Percentiles rank a stretch among this genome's conserved stretches.
These are phyloP conservation scores for Chamaedrilus cognettii DNA, from an alignment of 2,888 invertebrate genomes.

Conservation along the genomic window DNA sequence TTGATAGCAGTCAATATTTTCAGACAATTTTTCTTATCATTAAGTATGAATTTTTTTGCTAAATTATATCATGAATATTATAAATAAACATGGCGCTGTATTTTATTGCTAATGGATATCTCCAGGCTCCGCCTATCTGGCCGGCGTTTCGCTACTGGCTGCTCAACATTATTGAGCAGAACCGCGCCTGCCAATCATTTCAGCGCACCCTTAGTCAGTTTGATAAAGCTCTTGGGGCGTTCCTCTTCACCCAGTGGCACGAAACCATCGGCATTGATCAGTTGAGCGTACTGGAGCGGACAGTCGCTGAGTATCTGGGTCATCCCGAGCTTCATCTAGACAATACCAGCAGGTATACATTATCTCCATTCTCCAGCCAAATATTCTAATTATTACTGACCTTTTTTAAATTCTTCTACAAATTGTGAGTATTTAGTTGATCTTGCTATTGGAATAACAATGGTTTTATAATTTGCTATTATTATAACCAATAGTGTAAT, in stretches of 20 bases:
- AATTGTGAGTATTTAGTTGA: too few relatives aligned
- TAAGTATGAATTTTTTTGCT: too few relatives aligned
- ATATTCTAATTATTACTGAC: neutral
- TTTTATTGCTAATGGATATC: too few relatives aligned
- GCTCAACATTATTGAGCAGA: slow-evolving; percentile 42
- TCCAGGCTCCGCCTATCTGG: slow-evolving; percentile 35
- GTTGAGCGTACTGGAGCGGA: slow-evolving; percentile 26
- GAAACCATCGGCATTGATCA: slow-evolving; percentile 34
- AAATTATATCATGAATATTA: too few relatives aligned
- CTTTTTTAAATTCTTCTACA: too few relatives aligned
- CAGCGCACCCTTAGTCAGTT: slow-evolving; percentile 35
- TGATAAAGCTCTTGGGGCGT: slow-evolving; percentile 35
- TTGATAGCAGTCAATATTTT: too few relatives aligned
- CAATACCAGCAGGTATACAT: neutral
- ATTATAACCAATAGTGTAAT: too few relatives aligned
- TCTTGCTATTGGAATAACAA: too few relatives aligned
- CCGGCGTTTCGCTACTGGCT: slow-evolving; percentile 41
- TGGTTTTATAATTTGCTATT: too few relatives aligned
- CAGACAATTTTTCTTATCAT: too few relatives aligned
- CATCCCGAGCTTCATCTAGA: slow-evolving; percentile 17
- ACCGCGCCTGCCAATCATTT: slow-evolving; percentile 36
- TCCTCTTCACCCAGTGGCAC: slow-evolving; percentile 43
- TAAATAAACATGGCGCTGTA: too few relatives aligned
- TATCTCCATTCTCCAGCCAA: neutral
- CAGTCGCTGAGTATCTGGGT: slow-evolving; percentile 31